Evolutionary conservation across 2,797 vertebrate genomes (phyloP), one percentile per base, ranked within the genome.

Genomic region (Pristis pectinata): DNA sequence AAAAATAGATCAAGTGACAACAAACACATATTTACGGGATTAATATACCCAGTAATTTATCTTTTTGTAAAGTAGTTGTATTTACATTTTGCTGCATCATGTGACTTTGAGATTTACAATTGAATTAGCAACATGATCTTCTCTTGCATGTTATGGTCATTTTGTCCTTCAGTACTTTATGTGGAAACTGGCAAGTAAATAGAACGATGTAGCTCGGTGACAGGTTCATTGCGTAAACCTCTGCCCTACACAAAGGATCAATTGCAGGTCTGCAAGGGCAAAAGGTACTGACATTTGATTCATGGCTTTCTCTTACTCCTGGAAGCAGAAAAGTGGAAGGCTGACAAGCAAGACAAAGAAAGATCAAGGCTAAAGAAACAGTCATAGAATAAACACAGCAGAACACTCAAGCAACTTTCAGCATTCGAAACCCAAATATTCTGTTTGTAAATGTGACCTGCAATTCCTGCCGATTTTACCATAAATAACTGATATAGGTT

Each of bases 271-370:
- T n/a, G 53, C 13, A 56, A 61, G 56, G 56, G 53, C 34, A 87
- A 87, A 59, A 83, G 82, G 56, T 56, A 49, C 82, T 85, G 82
- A 22, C 49, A 85, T 53, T 85, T 87, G 53, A 87, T 87, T 61
- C 83, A 59, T 61, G 53, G 30, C 59, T 87, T 87, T 87, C 53
- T n/a, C 1, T 2, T n/a, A n/a, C 27, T n/a, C 83, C 59, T 56
- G 34, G 83, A 87, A 87, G 30, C 53, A 59, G 83, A 59, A 87
- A 61, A 59, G 53, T 87, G 56, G 44, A 5, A 61, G 56, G 13
- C 83, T 61, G 56, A 15, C 53, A 87, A 83, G 3, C 83, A 87
- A 30, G 53, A 30, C 83, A 59, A 59, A 59, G 27, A 59, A 85
- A 53, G 49, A 85, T 53, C 82, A 53, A 53, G 49, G 27, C 44